Conservation (phyloP, 1,140 invertebrate species). For the Vanessa atalanta region DNA sequence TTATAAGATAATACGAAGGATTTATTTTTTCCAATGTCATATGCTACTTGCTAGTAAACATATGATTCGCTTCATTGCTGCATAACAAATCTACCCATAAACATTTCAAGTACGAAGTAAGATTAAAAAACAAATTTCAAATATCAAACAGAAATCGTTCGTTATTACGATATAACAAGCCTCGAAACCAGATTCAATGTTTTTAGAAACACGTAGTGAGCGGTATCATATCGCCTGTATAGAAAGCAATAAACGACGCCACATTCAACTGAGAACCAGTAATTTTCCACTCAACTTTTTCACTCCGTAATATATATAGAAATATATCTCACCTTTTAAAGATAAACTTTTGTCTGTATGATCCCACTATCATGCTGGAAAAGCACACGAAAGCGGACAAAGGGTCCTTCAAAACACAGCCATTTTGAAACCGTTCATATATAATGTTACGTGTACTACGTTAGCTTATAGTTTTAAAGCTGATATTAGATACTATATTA, state of each 20-base stretch:
- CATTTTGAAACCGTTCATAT: conserved; percentile 80
- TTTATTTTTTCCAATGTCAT: conserved; percentile 27
- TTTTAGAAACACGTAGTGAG: conserved; percentile 74
- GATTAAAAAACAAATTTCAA: neutral
- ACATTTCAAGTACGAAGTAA: conserved; percentile 33
- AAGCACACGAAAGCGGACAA: conserved; percentile 79
- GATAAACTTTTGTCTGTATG: conserved; percentile 73
- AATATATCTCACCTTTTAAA: conserved; percentile 74
- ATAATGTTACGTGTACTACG: conserved; percentile 74
- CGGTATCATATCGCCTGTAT: conserved; percentile 65
- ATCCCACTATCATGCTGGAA: conserved; percentile 80
- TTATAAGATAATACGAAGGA: conserved; percentile 16
- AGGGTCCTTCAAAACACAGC: conserved; percentile 82
- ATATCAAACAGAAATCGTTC: conserved; percentile 11
- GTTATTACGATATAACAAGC: neutral
- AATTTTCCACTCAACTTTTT: conserved; percentile 67
- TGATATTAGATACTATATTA: conserved; percentile 59
- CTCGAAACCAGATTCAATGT: conserved; percentile 49
- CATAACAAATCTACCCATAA: conserved; percentile 24
- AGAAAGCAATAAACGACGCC: conserved; percentile 72
- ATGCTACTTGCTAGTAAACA: conserved; percentile 34
- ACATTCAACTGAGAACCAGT: conserved; percentile 67
- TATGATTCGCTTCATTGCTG: conserved; percentile 23
- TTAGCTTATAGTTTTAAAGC: conserved; percentile 60
- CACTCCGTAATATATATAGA: conserved; percentile 47